Evolutionary conservation across 2,888 invertebrate species (phyloP), one percentile per base, ranked within the genome.

Genomic region (Herminia tarsipennalis): DNA sequence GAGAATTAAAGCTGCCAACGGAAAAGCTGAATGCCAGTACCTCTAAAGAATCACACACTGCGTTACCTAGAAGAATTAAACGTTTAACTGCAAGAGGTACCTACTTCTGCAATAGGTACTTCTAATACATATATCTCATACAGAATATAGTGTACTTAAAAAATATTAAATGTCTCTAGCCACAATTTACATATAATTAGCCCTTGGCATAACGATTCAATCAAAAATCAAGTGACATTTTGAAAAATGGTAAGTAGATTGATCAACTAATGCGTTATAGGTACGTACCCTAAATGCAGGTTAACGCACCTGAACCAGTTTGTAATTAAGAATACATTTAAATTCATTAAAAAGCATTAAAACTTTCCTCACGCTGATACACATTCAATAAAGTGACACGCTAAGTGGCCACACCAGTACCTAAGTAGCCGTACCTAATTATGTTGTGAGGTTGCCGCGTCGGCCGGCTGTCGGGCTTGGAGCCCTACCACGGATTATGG

Each of bases 271-370:
- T 46, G 37, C 52, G 47, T 48, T 50, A 62, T 52, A 55, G 42
- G 40, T 55, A 41, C 41, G 42, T 66, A 66, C 70, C 72, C 67
- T 74, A 76, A 81, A 77, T 78, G 65, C 77, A 76, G 85, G 83
- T 85, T 83, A 81, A 83, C 73, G 85, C 76, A 81, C 81, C 72
- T 83, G 81, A 81, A 87, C 88, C 88, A 82, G 88, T 88, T 85
- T 71, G 80, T 86, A 88, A 88, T 89, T 88, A 87, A 88, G 86
- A 85, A 80, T 83, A 76, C 81, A 84, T 88, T 88, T 83, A 87
- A 88, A 88, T 88, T 88, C 84, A 88, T 88, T 88, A 85, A 86
- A 87, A 83, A 82, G 79, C 79, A 76, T 83, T 82, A 82, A 81
- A 84, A 84, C 82, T 85, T 84, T 87, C 82, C 72, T 81, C 73